Evolutionary conservation across 2,113 vertebrate species (phyloP), one percentile per base, ranked within the genome.

Genomic region (Leptobrachium leishanense): DNA sequence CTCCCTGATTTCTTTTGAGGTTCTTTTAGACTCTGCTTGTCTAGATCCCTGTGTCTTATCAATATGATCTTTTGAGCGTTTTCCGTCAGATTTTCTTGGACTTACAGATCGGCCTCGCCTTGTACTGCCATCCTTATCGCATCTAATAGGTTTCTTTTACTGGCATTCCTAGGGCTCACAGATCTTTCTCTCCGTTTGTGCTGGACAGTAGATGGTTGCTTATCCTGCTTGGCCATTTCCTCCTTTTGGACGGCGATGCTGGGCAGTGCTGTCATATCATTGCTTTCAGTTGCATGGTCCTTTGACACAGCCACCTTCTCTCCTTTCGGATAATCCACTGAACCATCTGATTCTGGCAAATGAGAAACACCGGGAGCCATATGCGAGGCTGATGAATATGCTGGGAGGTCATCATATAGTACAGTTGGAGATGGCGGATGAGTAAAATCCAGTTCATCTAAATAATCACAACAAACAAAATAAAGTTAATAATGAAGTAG

Each of bases 361-460:
- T 91, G 88, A 86, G 88, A 90, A 75, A 84, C 69, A 84, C 94
- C 94, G 84, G 89, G 92, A 89, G 90, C 86, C 86, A 90, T 85
- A 83, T 88, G 81, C 69, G 91, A 88, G 83, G 92, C 90, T 86
- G 94, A 91, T 85, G 91, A 83, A 84, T 88, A 86, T 65, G 92
- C 92, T 86, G 92, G 89, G 81, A 88, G 90, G 59, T 93, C 94
- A 79, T 95, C 95, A 82, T 94, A 95, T 77, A 91, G 92, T 86
- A 97, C 92, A 90, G 86, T 92, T 89, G 94, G 90, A 82, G 92
- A 92, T 86, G 91, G 87, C 87, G 91, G 89, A 87, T 84, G 92
- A 82, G 82, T 89, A 90, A 87, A 90, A 85, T 96, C 94, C 92
- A 93, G 91, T 82, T 90, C 91, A 89, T 92, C 94, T 98, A 94